phyloP scores from a whole-genome alignment of 2,797 vertebrate species.

The Pachyuromys duprasi region DNA sequence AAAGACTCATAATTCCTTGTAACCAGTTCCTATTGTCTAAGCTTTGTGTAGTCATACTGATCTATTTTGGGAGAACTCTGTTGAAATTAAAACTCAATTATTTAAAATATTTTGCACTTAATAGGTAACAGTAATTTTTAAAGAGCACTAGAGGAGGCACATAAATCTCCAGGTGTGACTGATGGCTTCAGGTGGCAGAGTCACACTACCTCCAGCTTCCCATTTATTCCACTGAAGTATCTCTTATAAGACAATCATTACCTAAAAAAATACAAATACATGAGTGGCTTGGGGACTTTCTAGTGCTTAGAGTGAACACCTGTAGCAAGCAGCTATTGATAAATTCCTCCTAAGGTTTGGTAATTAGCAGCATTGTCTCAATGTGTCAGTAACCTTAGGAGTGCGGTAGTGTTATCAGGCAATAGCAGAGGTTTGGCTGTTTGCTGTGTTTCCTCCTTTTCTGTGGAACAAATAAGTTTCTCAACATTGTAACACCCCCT shows the following conservation, averaged over 20 bases:
- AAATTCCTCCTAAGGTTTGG: slow-evolving; percentile 24
- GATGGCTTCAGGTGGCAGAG: slow-evolving; percentile 53
- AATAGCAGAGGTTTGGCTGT: not conserved
- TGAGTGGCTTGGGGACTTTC: slow-evolving; percentile 34
- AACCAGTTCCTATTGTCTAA: not conserved
- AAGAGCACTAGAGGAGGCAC: slow-evolving; percentile 24
- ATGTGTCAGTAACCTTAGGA: not conserved
- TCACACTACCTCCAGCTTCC: slow-evolving; percentile 14
- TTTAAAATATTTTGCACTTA: slow-evolving; percentile 74
- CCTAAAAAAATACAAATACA: slow-evolving; percentile 41
- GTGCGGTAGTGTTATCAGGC: not conserved
- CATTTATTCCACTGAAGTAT: slow-evolving; percentile 49
- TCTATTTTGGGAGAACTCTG: slow-evolving; percentile 66
- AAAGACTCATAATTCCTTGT: not conserved
- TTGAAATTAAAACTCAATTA: slow-evolving; percentile 79
- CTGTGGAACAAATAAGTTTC: not conserved
- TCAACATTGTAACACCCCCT: accelerated
- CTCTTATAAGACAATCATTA: slow-evolving; percentile 49
- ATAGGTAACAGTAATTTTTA: slow-evolving; percentile 47
- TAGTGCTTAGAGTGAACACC: not conserved
- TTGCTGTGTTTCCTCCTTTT: not conserved
- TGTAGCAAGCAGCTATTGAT: not conserved
- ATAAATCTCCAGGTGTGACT: not conserved
- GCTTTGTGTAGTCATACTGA: not conserved
- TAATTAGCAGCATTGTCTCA: slow-evolving; percentile 55